A percentile compares a stretch with the other conserved stretches of the same genome.
Evolutionary conservation across 1,140 invertebrate species (phyloP).

Genomic region (Epicauta chinensis): DNA sequence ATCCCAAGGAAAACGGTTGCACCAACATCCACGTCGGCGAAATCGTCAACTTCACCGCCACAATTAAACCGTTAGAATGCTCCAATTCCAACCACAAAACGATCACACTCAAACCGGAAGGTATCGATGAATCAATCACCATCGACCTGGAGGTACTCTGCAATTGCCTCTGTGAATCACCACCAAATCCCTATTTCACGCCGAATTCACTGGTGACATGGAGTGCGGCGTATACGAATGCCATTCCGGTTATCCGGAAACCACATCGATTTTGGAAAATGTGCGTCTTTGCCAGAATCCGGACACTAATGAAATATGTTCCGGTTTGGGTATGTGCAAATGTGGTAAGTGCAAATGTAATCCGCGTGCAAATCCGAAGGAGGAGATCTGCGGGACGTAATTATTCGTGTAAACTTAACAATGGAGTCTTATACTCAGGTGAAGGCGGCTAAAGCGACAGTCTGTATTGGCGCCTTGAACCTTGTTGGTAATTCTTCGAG

Average conservation of each 20-base stretch:
- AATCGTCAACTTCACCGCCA: conserved; percentile 64
- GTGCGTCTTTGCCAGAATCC: conserved; percentile 18
- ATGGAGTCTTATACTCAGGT: conserved; percentile 42
- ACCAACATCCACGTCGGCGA: conserved; percentile 77
- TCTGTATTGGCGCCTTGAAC: conserved; percentile 64
- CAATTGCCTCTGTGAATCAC: conserved; percentile 79
- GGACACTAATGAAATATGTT: conserved; percentile 46
- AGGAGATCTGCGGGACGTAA: conserved; percentile 70
- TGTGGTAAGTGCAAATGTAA: conserved; percentile 78
- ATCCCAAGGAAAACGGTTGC: conserved; percentile 63
- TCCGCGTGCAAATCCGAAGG: conserved; percentile 46
- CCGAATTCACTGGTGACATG: conserved; percentile 52
- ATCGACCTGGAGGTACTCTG: conserved; percentile 86
- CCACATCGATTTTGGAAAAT: conserved; percentile 17
- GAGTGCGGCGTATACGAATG: conserved; percentile 90
- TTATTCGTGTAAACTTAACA: conserved; percentile 79
- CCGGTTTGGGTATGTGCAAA: conserved; percentile 68
- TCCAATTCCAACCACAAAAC: conserved; percentile 64
- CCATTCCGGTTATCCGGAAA: conserved; percentile 58
- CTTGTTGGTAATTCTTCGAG: conserved; percentile 38
- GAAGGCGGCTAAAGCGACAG: conserved; percentile 63
- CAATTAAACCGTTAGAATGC: conserved; percentile 67
- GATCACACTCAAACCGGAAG: conserved; percentile 88
- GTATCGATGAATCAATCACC: conserved; percentile 78
- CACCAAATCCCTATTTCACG: conserved; percentile 50